These are phyloP conservation scores for Nephila pilipes DNA, from an alignment of 1,140 invertebrate species.

Conservation along the genomic window DNA sequence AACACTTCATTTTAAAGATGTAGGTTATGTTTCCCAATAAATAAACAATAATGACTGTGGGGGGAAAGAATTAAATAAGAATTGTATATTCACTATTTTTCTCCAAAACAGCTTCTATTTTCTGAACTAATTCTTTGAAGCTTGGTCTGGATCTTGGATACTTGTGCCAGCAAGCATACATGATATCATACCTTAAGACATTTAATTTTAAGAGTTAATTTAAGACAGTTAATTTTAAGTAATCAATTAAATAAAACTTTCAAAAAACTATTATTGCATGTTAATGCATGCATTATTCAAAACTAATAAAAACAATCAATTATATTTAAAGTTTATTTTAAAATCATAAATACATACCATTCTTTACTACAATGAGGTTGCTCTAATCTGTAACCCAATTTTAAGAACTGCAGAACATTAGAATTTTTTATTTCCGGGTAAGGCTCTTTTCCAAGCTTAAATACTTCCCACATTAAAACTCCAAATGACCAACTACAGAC, in stretches of 20 bases:
- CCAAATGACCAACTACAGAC: conserved; percentile 92
- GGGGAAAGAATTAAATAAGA: neutral
- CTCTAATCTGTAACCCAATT: conserved; percentile 95
- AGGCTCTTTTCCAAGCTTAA: conserved; percentile 94
- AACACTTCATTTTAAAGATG: too few relatives aligned
- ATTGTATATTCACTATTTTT: neutral
- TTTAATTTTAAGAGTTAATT: neutral
- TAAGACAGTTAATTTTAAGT: too few relatives aligned
- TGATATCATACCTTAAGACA: conserved; percentile 79
- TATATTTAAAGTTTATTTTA: neutral
- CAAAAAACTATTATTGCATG: too few relatives aligned
- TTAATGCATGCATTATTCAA: too few relatives aligned
- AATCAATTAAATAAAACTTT: too few relatives aligned
- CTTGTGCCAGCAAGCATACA: conserved; percentile 91
- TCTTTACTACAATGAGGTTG: conserved; percentile 87
- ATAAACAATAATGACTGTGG: neutral
- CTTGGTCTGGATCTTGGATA: conserved; percentile 89
- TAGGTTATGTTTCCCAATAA: too few relatives aligned
- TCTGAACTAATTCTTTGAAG: conserved; percentile 84
- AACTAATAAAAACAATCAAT: neutral
- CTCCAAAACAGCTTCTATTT: conserved; percentile 72
- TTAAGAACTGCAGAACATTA: conserved; percentile 91
- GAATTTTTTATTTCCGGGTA: conserved; percentile 93
- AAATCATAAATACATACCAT: conserved; percentile 46
- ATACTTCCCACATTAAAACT: conserved; percentile 96